A percentile compares a stretch with the other conserved stretches of the same genome.
These are phyloP conservation scores for Karalla daura DNA, from an alignment of 2,797 vertebrate genomes.

Conservation along the genomic window DNA sequence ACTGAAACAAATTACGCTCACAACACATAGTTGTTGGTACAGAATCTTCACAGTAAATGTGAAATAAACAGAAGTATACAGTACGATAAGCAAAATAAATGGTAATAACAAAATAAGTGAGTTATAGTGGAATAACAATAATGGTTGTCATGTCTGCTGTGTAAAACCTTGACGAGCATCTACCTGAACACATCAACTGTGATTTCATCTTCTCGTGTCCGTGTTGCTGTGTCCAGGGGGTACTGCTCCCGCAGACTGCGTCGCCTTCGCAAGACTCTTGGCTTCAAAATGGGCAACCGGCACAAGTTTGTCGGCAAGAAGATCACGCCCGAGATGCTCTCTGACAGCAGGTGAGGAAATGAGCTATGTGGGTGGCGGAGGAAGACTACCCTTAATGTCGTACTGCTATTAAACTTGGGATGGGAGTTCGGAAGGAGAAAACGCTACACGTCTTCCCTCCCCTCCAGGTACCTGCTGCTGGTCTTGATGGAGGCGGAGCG, in stretches of 20 bases:
- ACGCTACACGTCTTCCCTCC: not conserved
- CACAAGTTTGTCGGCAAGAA: slow-evolving; percentile 98
- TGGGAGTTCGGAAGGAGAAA: not conserved
- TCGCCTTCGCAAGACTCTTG: slow-evolving; percentile 94
- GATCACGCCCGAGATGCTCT: slow-evolving; percentile 94
- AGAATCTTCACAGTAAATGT: too few species aligned
- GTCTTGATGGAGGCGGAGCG: slow-evolving; percentile 97
- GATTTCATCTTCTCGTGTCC: not conserved
- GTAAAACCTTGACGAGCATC: not conserved
- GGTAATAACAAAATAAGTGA: too few species aligned
- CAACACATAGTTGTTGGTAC: too few species aligned
- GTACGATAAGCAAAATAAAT: too few species aligned
- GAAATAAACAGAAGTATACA: too few species aligned
- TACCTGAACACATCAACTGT: not conserved
- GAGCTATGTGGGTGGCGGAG: too few species aligned
- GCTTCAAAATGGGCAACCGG: slow-evolving; percentile 97
- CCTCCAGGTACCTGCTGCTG: slow-evolving; percentile 90
- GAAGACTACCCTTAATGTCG: not conserved
- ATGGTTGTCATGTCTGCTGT: not conserved
- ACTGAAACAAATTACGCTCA: too few species aligned
- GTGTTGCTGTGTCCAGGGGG: slow-evolving; percentile 81
- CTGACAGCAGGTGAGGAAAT: slow-evolving; percentile 92
- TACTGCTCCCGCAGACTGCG: slow-evolving; percentile 96
- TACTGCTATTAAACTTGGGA: not conserved
- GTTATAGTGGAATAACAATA: too few species aligned